Percentiles rank a stretch among this genome's conserved stretches.
Evolutionary conservation across 2,113 vertebrate species (phyloP).

Genomic region (human): DNA sequence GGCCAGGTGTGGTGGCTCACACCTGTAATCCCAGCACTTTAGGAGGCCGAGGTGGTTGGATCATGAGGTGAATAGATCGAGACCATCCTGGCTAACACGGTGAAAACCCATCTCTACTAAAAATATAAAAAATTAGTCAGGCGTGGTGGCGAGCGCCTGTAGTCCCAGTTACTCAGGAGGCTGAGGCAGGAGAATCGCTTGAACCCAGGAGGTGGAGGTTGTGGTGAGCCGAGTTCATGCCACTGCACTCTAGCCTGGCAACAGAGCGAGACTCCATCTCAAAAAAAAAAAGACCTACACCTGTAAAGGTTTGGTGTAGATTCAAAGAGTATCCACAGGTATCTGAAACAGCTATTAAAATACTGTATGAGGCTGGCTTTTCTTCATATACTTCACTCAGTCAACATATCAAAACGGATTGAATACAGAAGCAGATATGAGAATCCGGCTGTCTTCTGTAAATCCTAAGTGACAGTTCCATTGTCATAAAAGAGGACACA

Average conservation of each 20-base stretch:
- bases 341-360: neutral
- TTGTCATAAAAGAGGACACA: neutral
- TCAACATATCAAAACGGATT: neutral
- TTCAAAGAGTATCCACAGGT: neutral
- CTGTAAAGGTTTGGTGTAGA: neutral
- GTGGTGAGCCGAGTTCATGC: rapidly evolving
- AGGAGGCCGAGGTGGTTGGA: too few species aligned
- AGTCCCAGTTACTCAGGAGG: too few species aligned
- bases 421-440: neutral
- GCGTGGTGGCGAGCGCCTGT: too few species aligned
- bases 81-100: too few species aligned
- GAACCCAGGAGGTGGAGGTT: too few species aligned
- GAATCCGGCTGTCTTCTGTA: neutral
- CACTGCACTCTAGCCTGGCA: too few species aligned
- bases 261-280: too few species aligned
- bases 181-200: too few species aligned
- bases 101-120: too few species aligned
- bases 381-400: neutral
- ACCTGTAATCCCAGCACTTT: too few species aligned
- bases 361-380: neutral
- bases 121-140: too few species aligned
- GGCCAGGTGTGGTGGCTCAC: rapidly evolving
- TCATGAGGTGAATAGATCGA: too few species aligned
- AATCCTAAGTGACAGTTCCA: neutral
- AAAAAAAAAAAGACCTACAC: neutral